Evolutionary conservation across 1,140 invertebrate genomes (phyloP), one percentile per base, ranked within the genome.

Genomic region (Anoplophora glabripennis): DNA sequence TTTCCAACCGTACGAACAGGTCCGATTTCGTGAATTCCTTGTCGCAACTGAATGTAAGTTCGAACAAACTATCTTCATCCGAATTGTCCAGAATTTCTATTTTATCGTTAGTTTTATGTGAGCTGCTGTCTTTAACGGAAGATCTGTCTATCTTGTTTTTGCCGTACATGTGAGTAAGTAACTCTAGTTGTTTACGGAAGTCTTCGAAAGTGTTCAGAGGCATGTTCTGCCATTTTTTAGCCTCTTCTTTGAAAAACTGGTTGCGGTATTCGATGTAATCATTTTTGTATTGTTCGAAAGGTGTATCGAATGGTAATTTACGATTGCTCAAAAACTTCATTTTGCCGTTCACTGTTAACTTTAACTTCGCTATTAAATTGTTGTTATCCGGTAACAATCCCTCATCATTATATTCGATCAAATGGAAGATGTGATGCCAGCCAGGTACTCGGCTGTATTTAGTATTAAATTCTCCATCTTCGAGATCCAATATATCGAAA

Each of bases 381-480:
- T 62, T 44, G 36, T 61, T 56, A 37, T 65, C 64, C 7, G 64
- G 64, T 36, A 65, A 36, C 15, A 62, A 17, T 18, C 64, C 61
- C 18, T 48, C 52, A 38, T 59, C 52, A 42, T 65, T 65, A 42
- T 65, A 58, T 17, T 62, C 52, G 41, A 65, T 62, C 11, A 62
- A 9, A 18, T 59, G 52, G 14, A 35, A 40, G 10, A 62, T 59
- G 40, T 46, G 48, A 42, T 61, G 52, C 17, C 34, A 61, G 8
- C 45, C 53, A 28, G 59, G 59, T 14, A 62, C 40, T 47, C 48
- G 28, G 8, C 53, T 53, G 41, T 62, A 51, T 34, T 59, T 59
- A n/a, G 57, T 59, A 37, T 65, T 65, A 36, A 52, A 62, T 40
- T 65, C 64, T 34, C 51, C 57, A n/a, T 65, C 64, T n/a, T 52